A percentile compares a stretch with the other conserved stretches of the same genome.
Conservation (phyloP, 1,140 invertebrate species). For the Brachionus rubens region DNA sequence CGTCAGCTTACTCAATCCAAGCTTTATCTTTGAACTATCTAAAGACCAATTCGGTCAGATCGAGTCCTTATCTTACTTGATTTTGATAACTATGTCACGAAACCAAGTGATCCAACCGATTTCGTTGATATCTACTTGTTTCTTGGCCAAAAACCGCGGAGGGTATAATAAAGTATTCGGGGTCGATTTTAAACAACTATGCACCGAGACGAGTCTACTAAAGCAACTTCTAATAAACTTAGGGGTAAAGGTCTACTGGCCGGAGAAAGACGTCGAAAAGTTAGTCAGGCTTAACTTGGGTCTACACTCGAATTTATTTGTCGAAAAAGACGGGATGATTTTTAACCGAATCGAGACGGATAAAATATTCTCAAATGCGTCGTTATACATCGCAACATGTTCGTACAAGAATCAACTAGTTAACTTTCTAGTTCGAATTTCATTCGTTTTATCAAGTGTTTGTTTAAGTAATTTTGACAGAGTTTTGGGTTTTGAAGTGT, state of each 20-base stretch:
- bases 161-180: neutral
- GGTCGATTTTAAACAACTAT: neutral
- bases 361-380: slow-evolving; percentile 7
- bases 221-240: slow-evolving; percentile 16
- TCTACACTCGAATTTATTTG: slow-evolving; percentile 20
- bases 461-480: neutral
- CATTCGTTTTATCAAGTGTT: neutral
- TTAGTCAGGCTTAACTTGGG: neutral
- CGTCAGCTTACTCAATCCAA: slow-evolving; percentile 4
- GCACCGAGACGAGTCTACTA: neutral
- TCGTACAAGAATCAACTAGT: slow-evolving; percentile 36
- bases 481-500: slow-evolving; percentile 3
- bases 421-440: slow-evolving; percentile 25
- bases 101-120: slow-evolving; percentile 43
- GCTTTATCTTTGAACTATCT: slow-evolving; percentile 28
- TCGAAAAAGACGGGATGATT: neutral
- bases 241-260: slow-evolving; percentile 41
- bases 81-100: slow-evolving; percentile 13
- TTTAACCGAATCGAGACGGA: neutral
- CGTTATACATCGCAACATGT: slow-evolving; percentile 2
- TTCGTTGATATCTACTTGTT: slow-evolving; percentile 32
- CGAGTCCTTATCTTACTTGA: slow-evolving; percentile 15
- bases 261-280: neutral
- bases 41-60: slow-evolving; percentile 10
- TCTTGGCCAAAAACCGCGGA: neutral